Percentiles rank a stretch among this genome's conserved stretches.
These are phyloP conservation scores for Chinchilla lanigera DNA, from an alignment of 2,113 vertebrate species.

Conservation along the genomic window DNA sequence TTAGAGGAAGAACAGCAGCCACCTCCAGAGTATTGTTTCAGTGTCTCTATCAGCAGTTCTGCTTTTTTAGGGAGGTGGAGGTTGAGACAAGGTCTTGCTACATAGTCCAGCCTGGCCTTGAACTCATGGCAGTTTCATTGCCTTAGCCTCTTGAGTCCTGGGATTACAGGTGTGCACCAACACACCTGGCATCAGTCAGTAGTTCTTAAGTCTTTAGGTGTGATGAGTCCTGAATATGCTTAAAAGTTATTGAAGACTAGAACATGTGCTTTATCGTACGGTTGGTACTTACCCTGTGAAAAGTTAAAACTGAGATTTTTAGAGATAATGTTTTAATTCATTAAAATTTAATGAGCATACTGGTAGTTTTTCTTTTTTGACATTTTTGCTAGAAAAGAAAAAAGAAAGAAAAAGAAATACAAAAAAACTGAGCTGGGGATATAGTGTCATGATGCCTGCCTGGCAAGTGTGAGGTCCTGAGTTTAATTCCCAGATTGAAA, in stretches of 20 bases:
- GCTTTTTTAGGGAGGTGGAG: not conserved
- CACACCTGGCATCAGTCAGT: not conserved
- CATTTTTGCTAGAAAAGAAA: too few relatives aligned
- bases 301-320: slow-evolving; percentile 40
- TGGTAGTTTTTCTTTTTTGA: not conserved
- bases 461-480: too few relatives aligned
- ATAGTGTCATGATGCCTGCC: too few relatives aligned
- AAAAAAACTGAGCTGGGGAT: too few relatives aligned
- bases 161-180: not conserved
- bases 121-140: not conserved
- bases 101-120: not conserved
- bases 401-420: too few relatives aligned
- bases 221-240: not conserved
- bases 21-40: not conserved
- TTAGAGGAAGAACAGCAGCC: not conserved
- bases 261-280: not conserved
- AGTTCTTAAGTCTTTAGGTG: not conserved
- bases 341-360: not conserved
- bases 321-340: not conserved
- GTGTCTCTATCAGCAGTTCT: not conserved
- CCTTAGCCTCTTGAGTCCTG: not conserved
- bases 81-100: not conserved
- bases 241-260: not conserved
- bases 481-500: too few relatives aligned
- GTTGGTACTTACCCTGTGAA: not conserved